Percentiles rank a stretch among this genome's conserved stretches.
Evolutionary conservation across 2,113 vertebrate species (phyloP).

Genomic region (Podarcis cretensis): DNA sequence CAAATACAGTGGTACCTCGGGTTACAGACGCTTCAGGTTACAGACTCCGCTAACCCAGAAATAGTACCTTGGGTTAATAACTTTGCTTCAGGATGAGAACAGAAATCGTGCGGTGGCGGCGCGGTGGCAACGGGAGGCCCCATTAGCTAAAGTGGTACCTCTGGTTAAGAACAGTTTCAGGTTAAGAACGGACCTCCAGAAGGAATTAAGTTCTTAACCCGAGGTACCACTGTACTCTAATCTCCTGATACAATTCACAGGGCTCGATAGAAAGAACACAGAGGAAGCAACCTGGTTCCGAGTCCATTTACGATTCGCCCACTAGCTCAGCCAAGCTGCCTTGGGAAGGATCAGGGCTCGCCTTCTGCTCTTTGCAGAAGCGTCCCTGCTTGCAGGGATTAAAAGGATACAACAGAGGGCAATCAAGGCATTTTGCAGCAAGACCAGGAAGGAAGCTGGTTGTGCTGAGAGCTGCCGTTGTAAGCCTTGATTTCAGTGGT

Average conservation of each 20-base stretch:
- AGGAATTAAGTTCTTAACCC: too few relatives aligned
- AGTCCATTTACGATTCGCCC: not conserved
- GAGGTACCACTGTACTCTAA: too few relatives aligned
- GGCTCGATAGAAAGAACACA: not conserved
- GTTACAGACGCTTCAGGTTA: too few relatives aligned
- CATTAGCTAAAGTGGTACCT: too few relatives aligned
- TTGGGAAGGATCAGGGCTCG: not conserved
- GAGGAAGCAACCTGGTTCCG: not conserved
- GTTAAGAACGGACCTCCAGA: too few relatives aligned
- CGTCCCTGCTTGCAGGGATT: not conserved
- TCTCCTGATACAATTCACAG: not conserved
- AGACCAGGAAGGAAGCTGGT: not conserved
- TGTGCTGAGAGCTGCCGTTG: not conserved
- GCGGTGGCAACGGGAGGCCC: too few relatives aligned
- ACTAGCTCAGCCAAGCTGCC: not conserved
- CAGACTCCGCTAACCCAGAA: too few relatives aligned
- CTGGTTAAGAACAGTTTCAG: too few relatives aligned
- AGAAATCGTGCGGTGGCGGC: too few relatives aligned
- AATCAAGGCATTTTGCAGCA: constrained; percentile 10
- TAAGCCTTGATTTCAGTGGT: not conserved
- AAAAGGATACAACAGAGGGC: constrained; percentile 33
- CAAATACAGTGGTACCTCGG: not conserved
- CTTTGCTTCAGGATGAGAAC: too few relatives aligned
- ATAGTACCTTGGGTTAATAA: too few relatives aligned
- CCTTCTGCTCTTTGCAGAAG: not conserved